These are phyloP conservation scores for Promerops cafer DNA, from an alignment of 2,113 vertebrate genomes.

Conservation along the genomic window DNA sequence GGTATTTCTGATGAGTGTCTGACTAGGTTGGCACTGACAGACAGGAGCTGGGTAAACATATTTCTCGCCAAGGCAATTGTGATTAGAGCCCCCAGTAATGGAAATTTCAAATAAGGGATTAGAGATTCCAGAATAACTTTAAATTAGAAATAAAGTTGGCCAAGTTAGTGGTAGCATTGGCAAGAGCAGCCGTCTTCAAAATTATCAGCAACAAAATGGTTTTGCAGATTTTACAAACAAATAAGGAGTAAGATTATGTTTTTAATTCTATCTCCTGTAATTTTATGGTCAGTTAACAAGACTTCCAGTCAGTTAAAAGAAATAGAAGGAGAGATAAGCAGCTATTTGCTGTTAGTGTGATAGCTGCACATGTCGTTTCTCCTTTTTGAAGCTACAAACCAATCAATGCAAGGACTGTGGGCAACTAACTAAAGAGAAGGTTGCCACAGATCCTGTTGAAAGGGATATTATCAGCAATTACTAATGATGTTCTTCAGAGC, in stretches of 20 bases:
- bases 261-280: background rate
- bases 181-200: background rate
- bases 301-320: background rate
- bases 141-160: background rate
- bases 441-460: background rate
- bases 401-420: background rate
- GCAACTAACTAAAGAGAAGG: background rate
- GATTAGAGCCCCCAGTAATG: background rate
- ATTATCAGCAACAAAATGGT: background rate
- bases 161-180: background rate
- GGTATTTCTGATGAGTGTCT: background rate
- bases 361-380: background rate
- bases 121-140: background rate
- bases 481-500: background rate
- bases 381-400: background rate
- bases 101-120: conserved; percentile 20
- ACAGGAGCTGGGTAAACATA: background rate
- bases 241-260: background rate
- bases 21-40: background rate
- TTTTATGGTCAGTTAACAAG: background rate
- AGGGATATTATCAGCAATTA: background rate
- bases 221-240: background rate
- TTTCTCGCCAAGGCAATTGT: background rate
- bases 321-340: background rate
- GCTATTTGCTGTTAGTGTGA: background rate